Conservation (phyloP, 1,140 invertebrate species). For the Psix sp. region DNA sequence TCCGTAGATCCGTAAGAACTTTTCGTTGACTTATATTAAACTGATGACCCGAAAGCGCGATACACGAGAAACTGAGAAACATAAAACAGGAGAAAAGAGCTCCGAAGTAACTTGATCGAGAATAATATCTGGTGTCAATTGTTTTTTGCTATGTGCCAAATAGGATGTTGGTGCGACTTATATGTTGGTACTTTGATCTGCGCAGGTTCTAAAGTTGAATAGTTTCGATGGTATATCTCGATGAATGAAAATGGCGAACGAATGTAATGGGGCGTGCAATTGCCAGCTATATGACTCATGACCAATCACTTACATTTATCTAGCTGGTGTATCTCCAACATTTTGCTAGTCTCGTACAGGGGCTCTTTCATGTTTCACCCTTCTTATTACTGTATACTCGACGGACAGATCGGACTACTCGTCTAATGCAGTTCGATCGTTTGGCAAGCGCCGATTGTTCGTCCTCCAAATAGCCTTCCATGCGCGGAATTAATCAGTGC, state of each 20-base stretch:
- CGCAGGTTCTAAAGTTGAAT: slow-evolving; percentile 26
- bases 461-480: slow-evolving; percentile 18
- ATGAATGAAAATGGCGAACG: slow-evolving; percentile 51
- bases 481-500: slow-evolving; percentile 15
- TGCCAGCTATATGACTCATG: slow-evolving; percentile 63
- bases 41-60: too few relatives aligned
- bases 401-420: slow-evolving; percentile 16
- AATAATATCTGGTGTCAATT: slow-evolving; percentile 26
- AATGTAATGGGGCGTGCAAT: slow-evolving; percentile 62
- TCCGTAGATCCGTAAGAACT: too few relatives aligned
- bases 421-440: slow-evolving; percentile 22
- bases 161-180: slow-evolving; percentile 23
- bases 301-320: slow-evolving; percentile 65
- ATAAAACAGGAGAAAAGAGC: not conserved
- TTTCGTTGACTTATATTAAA: too few relatives aligned
- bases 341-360: slow-evolving; percentile 36
- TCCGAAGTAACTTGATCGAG: slow-evolving; percentile 2
- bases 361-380: slow-evolving; percentile 42
- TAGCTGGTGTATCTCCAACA: slow-evolving; percentile 43
- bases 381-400: slow-evolving; percentile 34
- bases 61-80: too few relatives aligned
- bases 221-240: slow-evolving; percentile 33
- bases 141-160: slow-evolving; percentile 34
- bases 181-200: slow-evolving; percentile 23
- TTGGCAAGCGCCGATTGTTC: slow-evolving; percentile 28